A percentile compares a stretch with the other conserved stretches of the same genome.
These are phyloP conservation scores for Lycia hirtaria DNA, from an alignment of 2,888 invertebrate species.

Conservation along the genomic window DNA sequence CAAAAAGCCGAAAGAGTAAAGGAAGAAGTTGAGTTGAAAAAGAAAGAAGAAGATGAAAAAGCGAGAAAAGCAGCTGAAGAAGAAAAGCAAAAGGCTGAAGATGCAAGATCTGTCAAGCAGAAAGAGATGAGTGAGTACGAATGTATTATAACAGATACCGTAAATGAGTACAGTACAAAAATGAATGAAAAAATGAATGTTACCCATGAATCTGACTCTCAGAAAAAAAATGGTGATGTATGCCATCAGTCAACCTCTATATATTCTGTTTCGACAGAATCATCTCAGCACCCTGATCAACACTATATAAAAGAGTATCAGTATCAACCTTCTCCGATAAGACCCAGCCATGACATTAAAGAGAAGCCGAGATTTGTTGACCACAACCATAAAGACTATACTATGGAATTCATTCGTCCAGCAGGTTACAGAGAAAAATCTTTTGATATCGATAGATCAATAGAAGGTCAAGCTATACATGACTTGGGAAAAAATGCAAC, in stretches of 20 bases:
- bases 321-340: slow-evolving; percentile 48
- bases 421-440: slow-evolving; percentile 60
- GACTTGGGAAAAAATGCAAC: slow-evolving; percentile 47
- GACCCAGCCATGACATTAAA: slow-evolving; percentile 36
- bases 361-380: slow-evolving; percentile 56
- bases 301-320: slow-evolving; percentile 58
- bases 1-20: not conserved
- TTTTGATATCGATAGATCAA: slow-evolving; percentile 48
- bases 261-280: not conserved
- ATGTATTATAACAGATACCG: slow-evolving; percentile 21
- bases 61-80: slow-evolving; percentile 2
- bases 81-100: slow-evolving; percentile 24
- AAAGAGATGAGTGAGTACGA: slow-evolving; percentile 7
- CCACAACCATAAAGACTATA: slow-evolving; percentile 61
- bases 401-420: slow-evolving; percentile 65
- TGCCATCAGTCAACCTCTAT: not conserved
- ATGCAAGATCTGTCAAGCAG: not conserved
- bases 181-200: slow-evolving; percentile 30
- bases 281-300: slow-evolving; percentile 32
- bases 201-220: slow-evolving; percentile 35
- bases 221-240: slow-evolving; percentile 28
- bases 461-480: slow-evolving; percentile 35
- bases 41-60: not conserved
- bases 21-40: not conserved
- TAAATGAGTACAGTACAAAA: slow-evolving; percentile 9